Percentiles rank a stretch among this genome's conserved stretches.
These are phyloP conservation scores for Chromoteleia sp. DNA, from an alignment of 2,888 invertebrate genomes.

Conservation along the genomic window DNA sequence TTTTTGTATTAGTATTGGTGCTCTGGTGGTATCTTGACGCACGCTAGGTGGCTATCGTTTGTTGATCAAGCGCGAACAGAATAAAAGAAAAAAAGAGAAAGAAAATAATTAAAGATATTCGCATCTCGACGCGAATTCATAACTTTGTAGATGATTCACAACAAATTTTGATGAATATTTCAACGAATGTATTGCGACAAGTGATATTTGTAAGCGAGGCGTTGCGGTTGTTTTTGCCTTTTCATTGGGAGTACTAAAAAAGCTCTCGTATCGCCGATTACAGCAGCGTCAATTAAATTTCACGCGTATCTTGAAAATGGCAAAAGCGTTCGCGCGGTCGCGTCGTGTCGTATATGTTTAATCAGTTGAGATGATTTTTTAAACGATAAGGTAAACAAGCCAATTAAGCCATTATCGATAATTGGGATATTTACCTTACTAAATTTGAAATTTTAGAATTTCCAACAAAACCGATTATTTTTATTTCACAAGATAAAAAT, in stretches of 20 bases:
- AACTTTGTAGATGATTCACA: slow-evolving; percentile 29
- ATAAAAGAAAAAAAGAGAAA: slow-evolving; percentile 4
- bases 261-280: not conserved
- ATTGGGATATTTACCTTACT: slow-evolving; percentile 7
- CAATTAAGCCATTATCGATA: not conserved
- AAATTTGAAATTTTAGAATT: slow-evolving; percentile 18
- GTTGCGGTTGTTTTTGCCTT: slow-evolving; percentile 34
- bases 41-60: slow-evolving; percentile 53
- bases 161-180: slow-evolving; percentile 53
- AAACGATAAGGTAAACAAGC: slow-evolving; percentile 6
- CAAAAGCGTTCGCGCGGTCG: slow-evolving; percentile 21
- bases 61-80: slow-evolving; percentile 30
- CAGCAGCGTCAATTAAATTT: slow-evolving; percentile 51
- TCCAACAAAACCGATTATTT: slow-evolving; percentile 1
- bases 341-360: slow-evolving; percentile 28
- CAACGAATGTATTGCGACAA: slow-evolving; percentile 38
- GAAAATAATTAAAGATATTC: slow-evolving; percentile 10
- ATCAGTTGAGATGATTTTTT: slow-evolving; percentile 29
- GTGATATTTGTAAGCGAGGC: slow-evolving; percentile 47
- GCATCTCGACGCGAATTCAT: slow-evolving; percentile 14
- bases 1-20: slow-evolving; percentile 57
- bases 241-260: slow-evolving; percentile 1
- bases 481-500: not conserved
- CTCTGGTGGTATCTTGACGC: slow-evolving; percentile 45
- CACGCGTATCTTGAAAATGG: slow-evolving; percentile 6